Evolutionary conservation across 2,888 invertebrate species (phyloP).

Genomic region (Furcula furcula): DNA sequence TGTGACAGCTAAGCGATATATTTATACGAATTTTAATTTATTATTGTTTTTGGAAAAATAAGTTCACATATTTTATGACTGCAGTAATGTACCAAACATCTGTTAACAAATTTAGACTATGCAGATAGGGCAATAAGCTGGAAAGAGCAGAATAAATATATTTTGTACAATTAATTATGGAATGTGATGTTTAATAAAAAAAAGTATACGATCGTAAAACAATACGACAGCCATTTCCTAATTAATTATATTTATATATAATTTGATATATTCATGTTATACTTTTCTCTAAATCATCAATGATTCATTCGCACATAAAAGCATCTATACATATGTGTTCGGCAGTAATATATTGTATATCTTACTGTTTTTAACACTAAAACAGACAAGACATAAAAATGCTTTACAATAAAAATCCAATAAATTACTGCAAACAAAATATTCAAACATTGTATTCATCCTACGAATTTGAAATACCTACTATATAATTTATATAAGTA

Average conservation of each 20-base stretch:
- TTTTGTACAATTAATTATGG: constrained; percentile 65
- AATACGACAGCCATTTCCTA: no score
- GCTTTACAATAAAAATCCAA: neutral
- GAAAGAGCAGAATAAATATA: constrained; percentile 4
- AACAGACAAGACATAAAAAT: neutral
- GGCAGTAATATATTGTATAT: neutral
- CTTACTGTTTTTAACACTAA: constrained; percentile 1
- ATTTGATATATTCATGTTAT: no score
- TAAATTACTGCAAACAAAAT: neutral
- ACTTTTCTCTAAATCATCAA: no score
- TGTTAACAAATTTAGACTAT: constrained; percentile 49
- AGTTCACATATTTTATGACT: no score
- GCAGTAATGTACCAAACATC: no score
- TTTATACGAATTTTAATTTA: constrained; percentile 20
- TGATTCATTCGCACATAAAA: constrained; percentile 1
- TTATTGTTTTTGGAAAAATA: constrained; percentile 2
- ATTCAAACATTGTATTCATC: neutral
- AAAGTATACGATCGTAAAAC: no score
- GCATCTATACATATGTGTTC: neutral
- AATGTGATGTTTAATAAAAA: no score
- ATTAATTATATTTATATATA: no score
- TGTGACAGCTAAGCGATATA: constrained; percentile 20
- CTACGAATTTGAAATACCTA: no score
- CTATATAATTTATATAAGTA: no score
- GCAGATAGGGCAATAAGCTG: constrained; percentile 31